Base-by-base conservation (phyloP, 1,140 invertebrate species). In the Drosophila equinoxialis region DNA sequence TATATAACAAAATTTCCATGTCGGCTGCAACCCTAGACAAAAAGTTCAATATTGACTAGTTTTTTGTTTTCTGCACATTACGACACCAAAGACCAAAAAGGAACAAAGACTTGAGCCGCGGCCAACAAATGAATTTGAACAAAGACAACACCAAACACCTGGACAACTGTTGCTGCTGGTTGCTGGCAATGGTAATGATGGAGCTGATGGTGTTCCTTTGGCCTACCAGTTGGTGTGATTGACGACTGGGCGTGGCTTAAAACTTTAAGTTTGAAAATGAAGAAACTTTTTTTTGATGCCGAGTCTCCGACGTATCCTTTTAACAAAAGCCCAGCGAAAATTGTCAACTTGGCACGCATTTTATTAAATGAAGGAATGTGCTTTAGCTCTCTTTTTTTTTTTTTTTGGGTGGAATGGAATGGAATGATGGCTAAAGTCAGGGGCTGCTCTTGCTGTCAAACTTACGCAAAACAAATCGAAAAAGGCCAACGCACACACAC, bases 331-430 rank as follows among this genome's bases (percentile, higher is more conserved):
- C 60, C 58, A 66, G 63, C 64, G 78, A 55, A 87, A 87, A 86
- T 86, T 86, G 83, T 89, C 84, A 89, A 89, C 84, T 89, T 89
- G 84, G 85, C 85, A 89, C 84, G 84, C 85, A 90, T 89, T 90
- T 89, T 90, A 89, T 89, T 89, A 89, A 89, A 89, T 89, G 77
- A 84, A 87, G 70, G 84, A 87, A 87, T 89, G 77, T 86, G 77
- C 74, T 48, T 69, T 59, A 58, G 62, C 71, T 67, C 6, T 30
- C 30, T 0, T 30, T 30, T 30, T 30, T 30, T 30, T 30, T 30
- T 30, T 54, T 30, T 39, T 30, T 17, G 17, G 65, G 45, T 14
- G 55, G 6, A 35, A 39, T 39, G 37, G 37, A 51, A 51, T 51
- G 45, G 45, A 51, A 51, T 51, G 45, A 51, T 51, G 45, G 20